Conservation (phyloP, 2,888 invertebrate genomes). For the Gymnosoma rotundatum region DNA sequence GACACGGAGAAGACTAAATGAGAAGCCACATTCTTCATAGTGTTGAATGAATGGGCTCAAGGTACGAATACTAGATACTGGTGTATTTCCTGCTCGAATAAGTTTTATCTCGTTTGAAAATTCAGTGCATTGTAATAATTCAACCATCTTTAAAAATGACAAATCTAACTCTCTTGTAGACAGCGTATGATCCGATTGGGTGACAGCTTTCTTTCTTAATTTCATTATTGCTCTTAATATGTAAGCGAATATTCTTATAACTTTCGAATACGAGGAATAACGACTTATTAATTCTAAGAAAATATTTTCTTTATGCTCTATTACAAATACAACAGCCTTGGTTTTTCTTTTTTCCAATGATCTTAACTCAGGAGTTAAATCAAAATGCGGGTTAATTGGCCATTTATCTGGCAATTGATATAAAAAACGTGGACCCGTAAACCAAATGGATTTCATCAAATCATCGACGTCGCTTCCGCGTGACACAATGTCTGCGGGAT, state of each 20-base stretch:
- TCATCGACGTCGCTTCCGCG: constrained; percentile 3
- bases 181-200: not conserved
- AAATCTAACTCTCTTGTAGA: constrained; percentile 13
- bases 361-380: constrained; percentile 36
- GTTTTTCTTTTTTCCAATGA: constrained; percentile 16
- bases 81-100: too few relatives aligned
- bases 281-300: not conserved
- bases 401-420: constrained; percentile 22
- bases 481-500: constrained; percentile 17
- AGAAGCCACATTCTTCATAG: too few relatives aligned
- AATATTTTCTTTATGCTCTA: not conserved
- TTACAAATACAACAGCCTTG: not conserved
- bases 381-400: not conserved
- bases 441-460: not conserved
- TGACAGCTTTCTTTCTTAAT: not conserved
- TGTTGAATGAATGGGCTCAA: too few relatives aligned
- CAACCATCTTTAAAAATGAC: too few relatives aligned
- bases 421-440: constrained; percentile 23
- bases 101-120: too few relatives aligned
- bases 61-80: too few relatives aligned
- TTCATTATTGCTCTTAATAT: constrained; percentile 8
- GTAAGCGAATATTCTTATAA: constrained; percentile 9
- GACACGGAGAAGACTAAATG: too few relatives aligned
- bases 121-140: too few relatives aligned
- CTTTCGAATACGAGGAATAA: not conserved